Evolutionary conservation across 2,888 invertebrate species (phyloP).

Genomic region (Timema podura): DNA sequence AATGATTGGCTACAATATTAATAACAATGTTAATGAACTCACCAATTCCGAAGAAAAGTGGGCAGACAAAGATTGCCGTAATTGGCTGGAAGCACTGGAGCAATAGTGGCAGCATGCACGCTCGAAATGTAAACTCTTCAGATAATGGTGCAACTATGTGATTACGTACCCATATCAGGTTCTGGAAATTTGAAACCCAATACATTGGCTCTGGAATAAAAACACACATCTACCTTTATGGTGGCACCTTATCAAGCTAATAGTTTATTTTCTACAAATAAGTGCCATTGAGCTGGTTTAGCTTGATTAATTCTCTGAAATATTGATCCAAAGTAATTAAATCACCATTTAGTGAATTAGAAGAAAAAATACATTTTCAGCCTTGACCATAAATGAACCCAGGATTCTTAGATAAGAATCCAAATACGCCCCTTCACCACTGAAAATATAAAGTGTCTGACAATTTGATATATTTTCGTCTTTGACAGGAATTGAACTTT

Average conservation of each 20-base stretch:
- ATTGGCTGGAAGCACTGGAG: constrained; percentile 74
- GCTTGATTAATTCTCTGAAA: not conserved
- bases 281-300: not conserved
- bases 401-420: not conserved
- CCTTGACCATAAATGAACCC: not conserved
- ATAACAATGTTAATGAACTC: constrained; percentile 36
- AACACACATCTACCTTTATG: constrained; percentile 28
- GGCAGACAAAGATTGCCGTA: constrained; percentile 76
- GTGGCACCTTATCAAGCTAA: no score
- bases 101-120: constrained; percentile 90
- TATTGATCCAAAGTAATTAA: constrained; percentile 8
- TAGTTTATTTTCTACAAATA: no score
- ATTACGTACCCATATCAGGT: constrained; percentile 82
- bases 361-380: not conserved
- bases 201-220: constrained; percentile 59
- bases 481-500: no score
- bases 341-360: not conserved
- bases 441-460: no score
- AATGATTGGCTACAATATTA: no score
- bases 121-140: constrained; percentile 93
- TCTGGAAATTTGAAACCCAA: constrained; percentile 67
- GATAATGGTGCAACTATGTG: constrained; percentile 88
- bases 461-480: no score
- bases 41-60: constrained; percentile 89
- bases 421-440: not conserved